Percentiles rank a stretch among this genome's conserved stretches.
These are phyloP conservation scores for Drosophila kambysellisi DNA, from an alignment of 2,888 invertebrate genomes.

Conservation along the genomic window DNA sequence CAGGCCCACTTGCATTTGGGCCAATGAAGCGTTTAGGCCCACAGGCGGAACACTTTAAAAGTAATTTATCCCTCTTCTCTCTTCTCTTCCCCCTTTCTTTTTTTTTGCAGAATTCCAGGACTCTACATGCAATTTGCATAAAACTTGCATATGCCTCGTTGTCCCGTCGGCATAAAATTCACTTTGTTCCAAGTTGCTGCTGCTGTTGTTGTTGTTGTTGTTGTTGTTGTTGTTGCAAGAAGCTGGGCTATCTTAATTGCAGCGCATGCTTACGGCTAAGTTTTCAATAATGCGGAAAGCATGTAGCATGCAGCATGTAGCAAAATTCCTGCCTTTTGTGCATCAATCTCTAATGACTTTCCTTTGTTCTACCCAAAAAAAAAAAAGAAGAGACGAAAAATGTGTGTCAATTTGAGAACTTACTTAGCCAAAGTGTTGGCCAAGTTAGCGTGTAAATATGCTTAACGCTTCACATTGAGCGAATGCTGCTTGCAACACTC, in stretches of 20 bases:
- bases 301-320: conserved; percentile 47
- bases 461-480: conserved; percentile 47
- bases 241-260: conserved; percentile 63
- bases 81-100: background rate
- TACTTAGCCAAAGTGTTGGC: conserved; percentile 50
- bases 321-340: conserved; percentile 57
- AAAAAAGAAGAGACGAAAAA: conserved; percentile 20
- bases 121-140: conserved; percentile 72
- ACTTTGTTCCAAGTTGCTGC: conserved; percentile 54
- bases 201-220: conserved; percentile 1
- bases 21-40: conserved; percentile 49
- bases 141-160: conserved; percentile 59
- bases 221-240: conserved; percentile 7
- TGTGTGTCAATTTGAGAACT: conserved; percentile 72
- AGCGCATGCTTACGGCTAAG: conserved; percentile 63
- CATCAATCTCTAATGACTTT: conserved; percentile 71
- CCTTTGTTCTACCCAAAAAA: conserved; percentile 44
- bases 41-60: conserved; percentile 67
- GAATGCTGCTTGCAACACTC: conserved; percentile 41
- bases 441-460: conserved; percentile 67
- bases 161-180: conserved; percentile 66
- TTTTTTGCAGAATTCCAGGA: conserved; percentile 26
- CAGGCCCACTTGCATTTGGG: conserved; percentile 64
- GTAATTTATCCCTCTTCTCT: conserved; percentile 71
- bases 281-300: conserved; percentile 75